phyloP scores from a whole-genome alignment of 2,113 vertebrate species.

The Ardeotis arabs region DNA sequence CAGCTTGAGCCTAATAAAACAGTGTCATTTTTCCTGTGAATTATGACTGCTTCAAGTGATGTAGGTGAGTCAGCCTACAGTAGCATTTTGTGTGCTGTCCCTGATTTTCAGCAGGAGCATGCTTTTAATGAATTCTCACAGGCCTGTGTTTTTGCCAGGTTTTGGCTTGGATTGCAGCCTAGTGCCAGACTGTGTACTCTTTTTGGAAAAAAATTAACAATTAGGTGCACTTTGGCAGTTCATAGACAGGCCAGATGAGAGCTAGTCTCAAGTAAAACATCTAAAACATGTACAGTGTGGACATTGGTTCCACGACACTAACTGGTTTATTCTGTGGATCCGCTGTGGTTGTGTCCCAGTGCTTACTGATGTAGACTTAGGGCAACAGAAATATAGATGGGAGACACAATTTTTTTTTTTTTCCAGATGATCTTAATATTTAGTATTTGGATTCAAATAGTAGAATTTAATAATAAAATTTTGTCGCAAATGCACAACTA shows the following conservation, averaged over 20 bases:
- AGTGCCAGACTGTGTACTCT: background rate
- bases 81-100: background rate
- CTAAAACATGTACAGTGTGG: background rate
- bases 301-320: background rate
- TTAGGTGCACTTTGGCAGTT: background rate
- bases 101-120: background rate
- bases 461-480: background rate
- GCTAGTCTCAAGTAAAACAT: background rate
- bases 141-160: background rate
- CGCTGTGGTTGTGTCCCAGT: background rate
- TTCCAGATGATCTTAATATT: background rate
- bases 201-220: background rate
- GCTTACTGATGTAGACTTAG: background rate
- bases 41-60: background rate
- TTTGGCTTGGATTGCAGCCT: background rate
- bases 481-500: background rate
- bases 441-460: background rate
- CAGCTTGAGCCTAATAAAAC: background rate
- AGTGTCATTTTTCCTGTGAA: background rate
- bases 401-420: background rate
- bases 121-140: background rate
- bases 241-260: background rate
- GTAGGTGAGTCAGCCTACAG: background rate
- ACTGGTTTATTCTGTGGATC: background rate
- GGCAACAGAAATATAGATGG: background rate